These are phyloP conservation scores for Pagrus major DNA, from an alignment of 2,113 vertebrate genomes.

Conservation along the genomic window DNA sequence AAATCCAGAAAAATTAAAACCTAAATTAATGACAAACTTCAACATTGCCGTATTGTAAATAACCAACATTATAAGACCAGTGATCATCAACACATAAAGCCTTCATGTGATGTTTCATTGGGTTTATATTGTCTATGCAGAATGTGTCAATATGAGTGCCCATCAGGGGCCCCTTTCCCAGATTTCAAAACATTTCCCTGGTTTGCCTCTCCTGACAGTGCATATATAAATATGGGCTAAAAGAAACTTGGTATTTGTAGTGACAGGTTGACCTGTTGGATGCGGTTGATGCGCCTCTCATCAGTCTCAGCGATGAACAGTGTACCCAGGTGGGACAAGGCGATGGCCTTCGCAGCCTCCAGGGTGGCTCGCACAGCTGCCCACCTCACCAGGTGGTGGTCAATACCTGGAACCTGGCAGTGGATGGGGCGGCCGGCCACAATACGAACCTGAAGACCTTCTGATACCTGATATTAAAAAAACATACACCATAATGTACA, in stretches of 20 bases:
- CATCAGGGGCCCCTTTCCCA: no score
- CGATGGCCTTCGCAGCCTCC: constrained; percentile 94
- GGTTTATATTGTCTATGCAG: no score
- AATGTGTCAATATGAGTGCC: no score
- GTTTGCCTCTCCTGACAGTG: no score
- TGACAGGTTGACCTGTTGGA: constrained; percentile 90
- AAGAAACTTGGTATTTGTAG: background rate
- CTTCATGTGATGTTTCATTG: no score
- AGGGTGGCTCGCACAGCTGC: constrained; percentile 92
- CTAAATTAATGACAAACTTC: no score
- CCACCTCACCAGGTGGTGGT: constrained; percentile 93
- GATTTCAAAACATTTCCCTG: no score
- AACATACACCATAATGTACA: background rate
- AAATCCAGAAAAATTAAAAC: no score
- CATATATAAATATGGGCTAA: background rate
- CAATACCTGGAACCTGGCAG: constrained; percentile 95
- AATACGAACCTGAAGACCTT: constrained; percentile 91
- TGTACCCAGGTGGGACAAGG: constrained; percentile 92
- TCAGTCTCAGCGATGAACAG: constrained; percentile 97
- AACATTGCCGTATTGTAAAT: no score
- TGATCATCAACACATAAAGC: no score
- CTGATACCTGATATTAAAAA: constrained; percentile 84
- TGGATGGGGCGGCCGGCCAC: constrained; percentile 97
- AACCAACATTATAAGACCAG: no score
- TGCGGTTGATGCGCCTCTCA: constrained; percentile 96